Evolutionary conservation across 2,888 invertebrate species (phyloP).

Genomic region (Cephus pulcher): DNA sequence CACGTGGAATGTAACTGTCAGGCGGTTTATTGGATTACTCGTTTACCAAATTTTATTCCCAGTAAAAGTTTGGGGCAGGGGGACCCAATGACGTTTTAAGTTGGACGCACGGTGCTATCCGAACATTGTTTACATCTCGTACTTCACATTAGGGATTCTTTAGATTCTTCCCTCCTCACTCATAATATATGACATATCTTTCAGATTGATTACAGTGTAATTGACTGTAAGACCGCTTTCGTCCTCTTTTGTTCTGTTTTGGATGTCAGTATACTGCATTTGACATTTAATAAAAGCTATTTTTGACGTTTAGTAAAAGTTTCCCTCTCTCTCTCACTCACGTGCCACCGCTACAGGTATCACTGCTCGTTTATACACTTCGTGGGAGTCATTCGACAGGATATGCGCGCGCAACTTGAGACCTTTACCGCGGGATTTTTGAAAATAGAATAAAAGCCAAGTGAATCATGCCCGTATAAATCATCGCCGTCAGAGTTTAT

Average conservation of each 20-base stretch:
- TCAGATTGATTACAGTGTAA: not conserved
- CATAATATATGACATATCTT: not conserved
- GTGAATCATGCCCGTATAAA: not conserved
- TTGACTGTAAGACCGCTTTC: not conserved
- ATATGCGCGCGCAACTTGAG: not conserved
- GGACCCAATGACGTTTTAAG: not conserved
- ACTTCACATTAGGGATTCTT: too few species aligned
- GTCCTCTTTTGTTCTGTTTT: too few species aligned
- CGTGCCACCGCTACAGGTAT: not conserved
- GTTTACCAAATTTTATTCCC: not conserved
- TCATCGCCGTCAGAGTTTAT: not conserved
- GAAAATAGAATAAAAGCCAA: not conserved
- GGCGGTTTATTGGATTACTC: not conserved
- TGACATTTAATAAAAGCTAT: too few species aligned
- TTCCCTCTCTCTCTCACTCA: too few species aligned
- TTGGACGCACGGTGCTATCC: too few species aligned
- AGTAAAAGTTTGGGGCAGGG: not conserved
- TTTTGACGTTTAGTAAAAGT: too few species aligned
- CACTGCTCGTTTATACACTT: constrained; percentile 5
- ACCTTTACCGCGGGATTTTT: not conserved
- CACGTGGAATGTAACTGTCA: not conserved
- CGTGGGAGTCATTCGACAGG: not conserved
- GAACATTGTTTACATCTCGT: too few species aligned
- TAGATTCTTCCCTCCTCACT: not conserved
- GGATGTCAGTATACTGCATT: too few species aligned